phyloP scores from a whole-genome alignment of 1,140 invertebrate species.

The Hyposmocoma kahamanoa region DNA sequence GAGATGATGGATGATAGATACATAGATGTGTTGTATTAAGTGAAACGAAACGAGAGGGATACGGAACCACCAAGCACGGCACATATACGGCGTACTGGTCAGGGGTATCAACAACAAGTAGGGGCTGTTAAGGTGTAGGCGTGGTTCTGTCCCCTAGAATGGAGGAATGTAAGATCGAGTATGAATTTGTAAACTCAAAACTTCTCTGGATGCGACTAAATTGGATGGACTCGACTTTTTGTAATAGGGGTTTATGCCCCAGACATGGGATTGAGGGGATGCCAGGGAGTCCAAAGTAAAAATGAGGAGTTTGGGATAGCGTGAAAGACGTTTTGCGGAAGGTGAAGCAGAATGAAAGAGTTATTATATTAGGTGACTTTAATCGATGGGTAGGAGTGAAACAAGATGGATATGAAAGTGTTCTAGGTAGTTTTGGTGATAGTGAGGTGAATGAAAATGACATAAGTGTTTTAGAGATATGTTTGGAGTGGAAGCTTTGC shows the following conservation, averaged over 20 bases:
- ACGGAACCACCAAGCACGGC: background rate
- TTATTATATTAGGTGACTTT: background rate
- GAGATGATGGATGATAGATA: background rate
- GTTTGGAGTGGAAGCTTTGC: too few species aligned
- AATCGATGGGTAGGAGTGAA: conserved; percentile 1
- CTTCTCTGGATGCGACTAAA: background rate
- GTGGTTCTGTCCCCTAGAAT: background rate
- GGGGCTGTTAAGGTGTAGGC: background rate
- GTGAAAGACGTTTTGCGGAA: background rate
- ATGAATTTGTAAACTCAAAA: background rate
- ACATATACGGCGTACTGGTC: background rate
- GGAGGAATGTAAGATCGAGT: background rate
- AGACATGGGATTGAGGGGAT: background rate
- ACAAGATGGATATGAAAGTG: too few species aligned
- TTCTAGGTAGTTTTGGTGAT: too few species aligned
- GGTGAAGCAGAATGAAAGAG: background rate
- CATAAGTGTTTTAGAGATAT: too few species aligned
- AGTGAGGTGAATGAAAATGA: too few species aligned
- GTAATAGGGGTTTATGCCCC: background rate
- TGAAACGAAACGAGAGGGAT: background rate
- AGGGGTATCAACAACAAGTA: background rate
- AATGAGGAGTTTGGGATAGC: background rate
- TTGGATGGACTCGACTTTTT: background rate
- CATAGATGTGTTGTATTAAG: background rate
- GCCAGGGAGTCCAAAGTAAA: background rate